phyloP scores from a whole-genome alignment of 1,140 invertebrate species.

The Pomacea maculata region DNA sequence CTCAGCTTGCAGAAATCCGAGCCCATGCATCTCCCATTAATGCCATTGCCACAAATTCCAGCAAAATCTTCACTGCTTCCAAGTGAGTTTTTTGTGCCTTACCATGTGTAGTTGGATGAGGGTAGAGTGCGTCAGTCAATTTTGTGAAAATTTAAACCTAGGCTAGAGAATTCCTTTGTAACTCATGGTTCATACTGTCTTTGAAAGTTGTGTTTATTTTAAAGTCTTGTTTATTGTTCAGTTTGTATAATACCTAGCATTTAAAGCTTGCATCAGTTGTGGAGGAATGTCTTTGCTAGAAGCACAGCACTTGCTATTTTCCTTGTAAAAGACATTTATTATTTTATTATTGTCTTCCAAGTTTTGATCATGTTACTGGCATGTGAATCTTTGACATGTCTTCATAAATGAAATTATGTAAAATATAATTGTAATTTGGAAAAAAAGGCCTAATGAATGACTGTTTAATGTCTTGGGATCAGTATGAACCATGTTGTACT shows the following conservation, averaged over 20 bases:
- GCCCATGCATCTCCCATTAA: constrained; percentile 82
- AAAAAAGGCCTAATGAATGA: no score
- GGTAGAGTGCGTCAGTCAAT: not conserved
- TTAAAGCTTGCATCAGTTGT: no score
- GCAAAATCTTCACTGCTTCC: constrained; percentile 80
- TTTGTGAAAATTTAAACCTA: not conserved
- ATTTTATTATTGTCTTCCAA: no score
- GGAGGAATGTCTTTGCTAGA: not conserved
- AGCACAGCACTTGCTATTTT: no score
- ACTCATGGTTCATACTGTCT: not conserved
- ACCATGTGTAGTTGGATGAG: not conserved
- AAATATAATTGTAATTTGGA: no score
- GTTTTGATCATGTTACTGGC: no score
- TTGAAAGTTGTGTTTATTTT: not conserved
- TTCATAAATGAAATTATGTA: no score
- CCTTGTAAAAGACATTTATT: no score
- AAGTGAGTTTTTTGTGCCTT: constrained; percentile 60
- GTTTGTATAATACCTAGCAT: not conserved
- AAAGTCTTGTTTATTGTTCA: not conserved
- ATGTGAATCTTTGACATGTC: no score
- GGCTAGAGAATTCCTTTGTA: not conserved
- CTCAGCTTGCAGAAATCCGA: constrained; percentile 76
- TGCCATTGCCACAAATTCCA: constrained; percentile 78
- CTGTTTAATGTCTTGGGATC: no score
- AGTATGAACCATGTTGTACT: no score